These are phyloP conservation scores for Antechinus flavipes DNA, from an alignment of 2,113 vertebrate genomes.

Conservation along the genomic window DNA sequence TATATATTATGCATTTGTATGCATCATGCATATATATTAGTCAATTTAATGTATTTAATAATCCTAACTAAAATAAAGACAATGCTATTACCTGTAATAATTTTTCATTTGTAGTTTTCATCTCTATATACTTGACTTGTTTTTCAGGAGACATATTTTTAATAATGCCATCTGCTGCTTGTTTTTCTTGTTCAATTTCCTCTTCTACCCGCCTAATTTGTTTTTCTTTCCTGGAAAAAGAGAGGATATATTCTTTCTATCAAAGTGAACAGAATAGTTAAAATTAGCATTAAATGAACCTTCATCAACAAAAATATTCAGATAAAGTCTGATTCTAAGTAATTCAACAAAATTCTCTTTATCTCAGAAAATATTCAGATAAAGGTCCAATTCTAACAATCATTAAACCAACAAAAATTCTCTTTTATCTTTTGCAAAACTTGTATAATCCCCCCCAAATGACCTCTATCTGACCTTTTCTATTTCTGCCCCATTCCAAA, in stretches of 20 bases:
- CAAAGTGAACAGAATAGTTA: neutral
- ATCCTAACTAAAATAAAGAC: neutral
- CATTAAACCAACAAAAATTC: neutral
- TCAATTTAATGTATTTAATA: neutral
- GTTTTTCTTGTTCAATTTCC: constrained; percentile 90
- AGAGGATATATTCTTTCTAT: constrained; percentile 46
- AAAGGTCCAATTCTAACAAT: neutral
- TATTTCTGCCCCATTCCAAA: neutral
- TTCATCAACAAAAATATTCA: neutral
- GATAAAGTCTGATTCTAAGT: neutral
- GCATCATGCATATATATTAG: too few relatives aligned
- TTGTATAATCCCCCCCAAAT: neutral
- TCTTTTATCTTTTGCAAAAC: constrained; percentile 27
- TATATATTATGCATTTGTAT: too few relatives aligned
- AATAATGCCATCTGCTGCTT: constrained; percentile 91
- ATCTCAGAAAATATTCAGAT: neutral
- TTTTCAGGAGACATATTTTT: constrained; percentile 92
- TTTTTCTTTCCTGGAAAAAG: constrained; percentile 92
- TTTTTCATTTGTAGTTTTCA: constrained; percentile 92
- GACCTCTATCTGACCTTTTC: neutral
- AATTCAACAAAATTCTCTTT: constrained; percentile 4
- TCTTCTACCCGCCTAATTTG: constrained; percentile 90
- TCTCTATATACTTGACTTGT: constrained; percentile 91
- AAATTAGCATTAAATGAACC: neutral
- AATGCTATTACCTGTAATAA: constrained; percentile 89